Percentiles rank a stretch among this genome's conserved stretches.
Conservation (phyloP, 2,797 vertebrate species). For the Garrulus glandarius region DNA sequence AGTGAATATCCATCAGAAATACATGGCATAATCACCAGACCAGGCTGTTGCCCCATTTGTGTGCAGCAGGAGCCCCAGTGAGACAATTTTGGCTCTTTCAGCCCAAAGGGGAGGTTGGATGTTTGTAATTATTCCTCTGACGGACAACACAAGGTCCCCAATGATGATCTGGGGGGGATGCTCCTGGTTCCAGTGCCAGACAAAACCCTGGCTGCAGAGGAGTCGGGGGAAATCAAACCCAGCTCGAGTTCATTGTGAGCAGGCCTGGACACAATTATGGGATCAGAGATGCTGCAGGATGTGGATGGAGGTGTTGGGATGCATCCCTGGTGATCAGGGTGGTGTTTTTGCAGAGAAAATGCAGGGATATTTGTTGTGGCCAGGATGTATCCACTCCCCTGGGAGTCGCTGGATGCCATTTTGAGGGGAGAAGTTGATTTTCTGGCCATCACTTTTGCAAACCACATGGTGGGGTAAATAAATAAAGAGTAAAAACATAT, state of each 20-base stretch:
- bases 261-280: background rate
- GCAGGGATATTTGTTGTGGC: background rate
- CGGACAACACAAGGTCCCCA: background rate
- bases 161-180: background rate
- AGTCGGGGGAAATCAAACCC: background rate
- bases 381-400: fast-evolving
- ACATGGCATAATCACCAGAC: fast-evolving
- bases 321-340: fast-evolving
- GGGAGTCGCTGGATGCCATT: background rate
- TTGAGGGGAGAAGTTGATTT: background rate
- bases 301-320: background rate
- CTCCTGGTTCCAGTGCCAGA: background rate
- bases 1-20: background rate
- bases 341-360: background rate
- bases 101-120: background rate
- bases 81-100: background rate
- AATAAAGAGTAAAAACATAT: fast-evolving
- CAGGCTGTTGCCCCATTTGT: background rate
- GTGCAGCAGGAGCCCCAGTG: background rate
- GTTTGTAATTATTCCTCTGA: background rate
- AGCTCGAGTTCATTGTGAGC: background rate
- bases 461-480: fast-evolving
- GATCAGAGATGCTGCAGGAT: background rate
- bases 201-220: background rate
- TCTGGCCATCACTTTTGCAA: background rate